Percentiles rank a stretch among this genome's conserved stretches.
Conservation (phyloP, 1,140 invertebrate species). For the Antheraea pernyi region DNA sequence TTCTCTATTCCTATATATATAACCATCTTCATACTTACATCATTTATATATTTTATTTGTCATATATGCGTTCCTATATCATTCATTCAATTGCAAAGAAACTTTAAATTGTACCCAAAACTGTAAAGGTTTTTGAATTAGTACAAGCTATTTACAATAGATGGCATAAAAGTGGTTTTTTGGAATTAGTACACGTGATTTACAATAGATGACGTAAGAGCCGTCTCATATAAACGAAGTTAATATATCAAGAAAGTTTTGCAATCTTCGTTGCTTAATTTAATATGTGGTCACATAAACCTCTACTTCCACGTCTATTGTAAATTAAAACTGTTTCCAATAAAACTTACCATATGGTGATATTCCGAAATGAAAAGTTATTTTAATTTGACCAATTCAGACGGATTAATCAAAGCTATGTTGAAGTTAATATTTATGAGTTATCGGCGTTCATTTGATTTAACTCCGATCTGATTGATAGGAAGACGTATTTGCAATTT, state of each 20-base stretch:
- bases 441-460: not conserved
- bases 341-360: not conserved
- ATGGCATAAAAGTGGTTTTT: too few relatives aligned
- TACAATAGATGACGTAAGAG: too few relatives aligned
- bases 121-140: too few relatives aligned
- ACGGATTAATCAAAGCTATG: not conserved
- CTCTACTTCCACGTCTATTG: not conserved
- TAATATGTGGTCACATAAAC: not conserved
- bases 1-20: too few relatives aligned
- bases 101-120: too few relatives aligned
- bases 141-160: too few relatives aligned
- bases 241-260: not conserved
- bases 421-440: not conserved
- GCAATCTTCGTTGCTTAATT: not conserved
- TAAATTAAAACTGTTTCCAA: not conserved
- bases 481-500: conserved; percentile 7
- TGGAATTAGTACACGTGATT: too few relatives aligned
- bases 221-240: not conserved
- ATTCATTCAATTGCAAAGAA: too few relatives aligned
- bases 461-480: conserved; percentile 3
- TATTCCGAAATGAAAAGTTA: not conserved
- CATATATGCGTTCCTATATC: too few relatives aligned
- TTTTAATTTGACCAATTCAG: not conserved
- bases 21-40: too few relatives aligned
- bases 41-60: too few relatives aligned